Base-by-base conservation (phyloP, 2,888 invertebrate species). In the Leucania comma region DNA sequence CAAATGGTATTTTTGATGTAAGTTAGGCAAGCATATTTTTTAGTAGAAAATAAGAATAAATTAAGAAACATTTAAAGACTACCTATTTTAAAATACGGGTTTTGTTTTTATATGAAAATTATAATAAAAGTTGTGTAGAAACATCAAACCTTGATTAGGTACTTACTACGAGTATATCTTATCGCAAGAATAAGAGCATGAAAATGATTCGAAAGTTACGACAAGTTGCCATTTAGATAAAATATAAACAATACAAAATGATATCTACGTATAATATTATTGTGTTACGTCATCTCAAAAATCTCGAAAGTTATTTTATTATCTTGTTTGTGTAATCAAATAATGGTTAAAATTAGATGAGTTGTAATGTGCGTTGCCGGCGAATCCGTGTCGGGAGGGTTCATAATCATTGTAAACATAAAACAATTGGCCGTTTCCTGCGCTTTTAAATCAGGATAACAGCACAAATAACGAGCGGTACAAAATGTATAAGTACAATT, bases 401-500 rank as follows among this genome's bases (percentile, higher is more conserved):
- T 84, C 72, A 81, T 86, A 83, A 75, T 72, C 71, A 70, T 81
- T 78, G 69, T 81, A 84, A 87, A 48, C 46, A 48, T 48, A 48
- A 48, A 48, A 83, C 83, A 87, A 83, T 85, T 79, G 77, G 80
- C 68, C 71, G 78, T 83, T 83, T 81, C 81, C 82, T 78, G 85
- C 78, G 78, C 75, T 79, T 83, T 86, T 85, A 82, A 86, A 86
- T 88, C 85, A 83, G 83, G 70, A 82, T 79, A 77, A 84, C 80
- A 73, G 78, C 80, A 66, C 60, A 76, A 77, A 77, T 72, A 81
- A 78, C 75, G 75, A 70, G 80, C 77, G 60, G 38, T 60, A 61
- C 69, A 72, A 82, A 42, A 80, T 75, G 71, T 74, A 73, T 76
- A 84, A 84, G n/a, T n/a, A n/a, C n/a, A n/a, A n/a, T n/a, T 88